Evolutionary conservation across 2,797 vertebrate genomes (phyloP), one percentile per base, ranked within the genome.

Genomic region (Pseudochirops cupreus): DNA sequence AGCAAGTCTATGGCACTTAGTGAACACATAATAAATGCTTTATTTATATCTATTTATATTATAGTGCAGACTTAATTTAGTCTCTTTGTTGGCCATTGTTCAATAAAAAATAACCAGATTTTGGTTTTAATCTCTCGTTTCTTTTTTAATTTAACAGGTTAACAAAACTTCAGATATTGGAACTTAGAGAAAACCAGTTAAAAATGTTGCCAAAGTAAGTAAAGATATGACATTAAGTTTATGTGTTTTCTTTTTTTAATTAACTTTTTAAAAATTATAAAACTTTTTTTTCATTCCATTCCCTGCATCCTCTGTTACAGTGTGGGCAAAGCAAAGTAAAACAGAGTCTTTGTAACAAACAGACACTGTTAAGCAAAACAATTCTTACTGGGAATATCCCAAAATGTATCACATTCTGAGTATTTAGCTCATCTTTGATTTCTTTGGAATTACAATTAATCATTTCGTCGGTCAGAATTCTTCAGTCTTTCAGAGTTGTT

Each of bases 201-300:
- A 99, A 99, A 99, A 99, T 99, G 99, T 99, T 99, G 99, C 99
- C 99, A 99, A 99, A 99, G 99, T 99, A 99, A 99, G 99, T 99
- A 97, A 91, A 89, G 2, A 28, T 95, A 10, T 90, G 33, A 10
- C 33, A 39, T 91, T 91, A 87, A 87, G 0, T 46, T 46, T 87
- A 50, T 87, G 57, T 59, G 91, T 28, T 16, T 92, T 92, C 56
- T 33, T 91, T 28, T 54, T 87, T 50, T 50, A 9, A 56, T 91
- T 56, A 57, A 12, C 46, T 62, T 62, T 58, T 26, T 54, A 24
- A 24, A 12, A 53, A 29, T 12, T 31, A 16, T 28, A 90, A 90
- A 50, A 50, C 16, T 89, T 31, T 50, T 29, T 12, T 24, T 67
- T n/a, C 33, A 53, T 53, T 74, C 28, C 7, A 24, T 21, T 14